Evolutionary conservation across 2,113 vertebrate species (phyloP), one percentile per base, ranked within the genome.

Genomic region (Vidua macroura): DNA sequence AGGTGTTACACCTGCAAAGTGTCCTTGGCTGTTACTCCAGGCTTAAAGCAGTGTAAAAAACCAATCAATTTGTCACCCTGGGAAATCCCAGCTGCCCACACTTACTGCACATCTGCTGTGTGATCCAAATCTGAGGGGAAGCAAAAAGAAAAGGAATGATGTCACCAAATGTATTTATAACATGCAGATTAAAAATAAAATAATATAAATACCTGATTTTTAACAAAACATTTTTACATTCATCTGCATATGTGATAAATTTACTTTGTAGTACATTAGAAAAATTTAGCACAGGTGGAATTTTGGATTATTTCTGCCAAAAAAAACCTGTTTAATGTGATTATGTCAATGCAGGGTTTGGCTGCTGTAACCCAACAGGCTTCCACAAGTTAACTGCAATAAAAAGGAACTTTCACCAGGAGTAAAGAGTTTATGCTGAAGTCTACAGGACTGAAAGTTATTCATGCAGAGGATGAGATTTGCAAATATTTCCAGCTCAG

Each of bases 91-190:
- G 64, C 30, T 78, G 64, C 76, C 86, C 95, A 67, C 96, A 99
- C 99, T 99, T 96, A 99, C 99, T 99, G 99, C 87, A 99, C 99
- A 92, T 99, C 99, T 48, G 99, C 99, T 19, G 99, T 99, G 92
- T 99, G 99, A 95, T 99, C 99, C 98, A 99, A 78, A 97, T 99
- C 99, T 99, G 97, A 92, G 97, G 96, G 88, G 76, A 52, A 43
- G 56, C 59, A 72, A 96, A 87, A 37, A 92, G 35, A 79, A 90
- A 84, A 89, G 33, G 12, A 63, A 83, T 37, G 6, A 85, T 49
- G 67, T 80, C 58, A 91, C 37, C 72, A 90, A 10, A 66, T 11
- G 2, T 0, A 35, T 15, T 76, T 68, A 7, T 33, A 77, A 90
- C 48, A 31, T 0, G 1, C 59, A 4, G 15, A n/a, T 70, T 85